phyloP scores from a whole-genome alignment of 2,888 invertebrate genomes.

The Drosophila niveifrons region DNA sequence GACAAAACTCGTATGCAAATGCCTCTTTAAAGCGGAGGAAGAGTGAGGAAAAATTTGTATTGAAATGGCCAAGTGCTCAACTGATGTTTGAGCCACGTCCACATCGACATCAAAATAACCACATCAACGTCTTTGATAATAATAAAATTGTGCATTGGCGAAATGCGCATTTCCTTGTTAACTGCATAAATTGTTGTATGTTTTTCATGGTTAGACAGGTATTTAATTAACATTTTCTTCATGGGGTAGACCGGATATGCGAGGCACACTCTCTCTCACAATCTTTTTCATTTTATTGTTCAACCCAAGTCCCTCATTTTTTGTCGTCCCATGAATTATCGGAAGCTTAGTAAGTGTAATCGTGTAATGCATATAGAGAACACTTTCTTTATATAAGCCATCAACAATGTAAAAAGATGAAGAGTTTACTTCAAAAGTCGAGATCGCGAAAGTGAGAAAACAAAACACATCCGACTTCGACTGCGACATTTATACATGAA shows the following conservation, averaged over 20 bases:
- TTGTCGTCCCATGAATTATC: slow-evolving; percentile 16
- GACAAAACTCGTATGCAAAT: slow-evolving; percentile 74
- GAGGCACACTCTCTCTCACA: slow-evolving; percentile 1
- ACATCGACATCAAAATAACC: slow-evolving; percentile 37
- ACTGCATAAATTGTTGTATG: slow-evolving; percentile 80
- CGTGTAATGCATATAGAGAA: no score
- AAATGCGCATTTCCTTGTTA: slow-evolving; percentile 79
- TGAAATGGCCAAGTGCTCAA: slow-evolving; percentile 62
- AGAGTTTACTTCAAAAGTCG: no score
- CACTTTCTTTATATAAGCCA: no score
- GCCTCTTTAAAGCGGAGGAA: slow-evolving; percentile 18
- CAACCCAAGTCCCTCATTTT: neutral
- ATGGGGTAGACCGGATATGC: slow-evolving; percentile 64
- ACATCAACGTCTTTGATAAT: slow-evolving; percentile 51
- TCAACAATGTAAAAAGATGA: no score
- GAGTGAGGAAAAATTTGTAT: slow-evolving; percentile 11
- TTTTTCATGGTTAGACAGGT: slow-evolving; percentile 76
- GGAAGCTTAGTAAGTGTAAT: no score
- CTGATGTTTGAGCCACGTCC: slow-evolving; percentile 54
- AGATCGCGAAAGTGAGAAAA: no score
- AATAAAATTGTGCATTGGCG: slow-evolving; percentile 79
- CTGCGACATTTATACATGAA: no score
- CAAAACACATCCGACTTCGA: no score
- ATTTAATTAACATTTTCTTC: slow-evolving; percentile 78
- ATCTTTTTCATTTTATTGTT: neutral